Conservation (phyloP, 2,888 invertebrate species). For the Ditylenchus weischeri region DNA sequence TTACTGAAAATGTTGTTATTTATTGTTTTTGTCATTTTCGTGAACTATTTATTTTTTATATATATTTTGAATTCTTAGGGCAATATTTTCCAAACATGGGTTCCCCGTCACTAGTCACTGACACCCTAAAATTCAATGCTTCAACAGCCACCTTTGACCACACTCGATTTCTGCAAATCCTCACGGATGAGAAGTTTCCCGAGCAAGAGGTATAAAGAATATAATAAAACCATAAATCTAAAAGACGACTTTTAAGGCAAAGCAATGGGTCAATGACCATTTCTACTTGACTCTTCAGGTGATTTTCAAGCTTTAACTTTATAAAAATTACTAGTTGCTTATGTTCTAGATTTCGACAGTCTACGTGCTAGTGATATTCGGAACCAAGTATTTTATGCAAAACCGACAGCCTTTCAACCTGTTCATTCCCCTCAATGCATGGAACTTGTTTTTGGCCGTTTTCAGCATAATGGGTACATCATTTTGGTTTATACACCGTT, state of each 20-base stretch:
- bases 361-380: slow-evolving; percentile 58
- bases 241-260: slow-evolving; percentile 10
- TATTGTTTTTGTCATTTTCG: no score
- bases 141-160: slow-evolving; percentile 11
- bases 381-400: slow-evolving; percentile 59
- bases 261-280: slow-evolving; percentile 43
- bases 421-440: slow-evolving; percentile 55
- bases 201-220: slow-evolving; percentile 8
- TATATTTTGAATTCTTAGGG: neutral
- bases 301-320: neutral
- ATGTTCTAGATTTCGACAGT: slow-evolving; percentile 32
- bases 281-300: slow-evolving; percentile 54
- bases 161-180: slow-evolving; percentile 8
- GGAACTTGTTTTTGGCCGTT: slow-evolving; percentile 61
- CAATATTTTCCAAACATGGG: slow-evolving; percentile 6
- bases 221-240: no score
- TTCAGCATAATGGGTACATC: slow-evolving; percentile 54
- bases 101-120: neutral
- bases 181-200: slow-evolving; percentile 17
- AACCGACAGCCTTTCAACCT: slow-evolving; percentile 57
- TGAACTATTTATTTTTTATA: no score
- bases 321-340: neutral
- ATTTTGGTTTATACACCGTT: neutral
- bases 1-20: no score
- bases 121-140: neutral